Percentiles rank a stretch among this genome's conserved stretches.
These are phyloP conservation scores for Haemorhous mexicanus DNA, from an alignment of 2,113 vertebrate genomes.

Conservation along the genomic window DNA sequence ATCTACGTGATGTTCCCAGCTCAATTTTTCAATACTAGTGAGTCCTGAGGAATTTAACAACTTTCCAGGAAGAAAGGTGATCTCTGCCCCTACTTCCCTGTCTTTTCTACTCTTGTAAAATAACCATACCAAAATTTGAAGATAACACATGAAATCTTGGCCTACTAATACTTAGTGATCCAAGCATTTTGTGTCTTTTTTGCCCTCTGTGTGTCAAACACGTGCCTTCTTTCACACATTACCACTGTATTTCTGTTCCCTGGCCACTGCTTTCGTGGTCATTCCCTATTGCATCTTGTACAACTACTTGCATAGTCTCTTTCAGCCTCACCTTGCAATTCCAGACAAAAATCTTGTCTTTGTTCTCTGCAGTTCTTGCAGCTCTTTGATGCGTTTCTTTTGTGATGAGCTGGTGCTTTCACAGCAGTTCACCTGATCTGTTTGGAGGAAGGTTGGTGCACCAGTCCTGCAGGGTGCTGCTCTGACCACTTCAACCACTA, in stretches of 20 bases:
- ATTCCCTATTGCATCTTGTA: background rate
- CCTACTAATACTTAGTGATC: background rate
- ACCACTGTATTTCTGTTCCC: background rate
- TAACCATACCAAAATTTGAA: background rate
- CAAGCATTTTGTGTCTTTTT: background rate
- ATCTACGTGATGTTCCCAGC: background rate
- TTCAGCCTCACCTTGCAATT: background rate
- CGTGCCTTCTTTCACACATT: background rate
- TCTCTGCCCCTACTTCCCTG: background rate
- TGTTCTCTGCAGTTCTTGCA: background rate
- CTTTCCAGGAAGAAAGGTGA: background rate
- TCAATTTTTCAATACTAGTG: background rate
- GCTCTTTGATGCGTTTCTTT: background rate
- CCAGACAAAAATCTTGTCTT: background rate
- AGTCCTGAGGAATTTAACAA: background rate
- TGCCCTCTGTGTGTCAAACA: accelerated
- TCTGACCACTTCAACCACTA: background rate
- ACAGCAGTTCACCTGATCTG: background rate
- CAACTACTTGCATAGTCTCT: background rate
- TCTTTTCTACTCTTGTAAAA: background rate
- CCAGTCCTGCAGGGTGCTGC: background rate
- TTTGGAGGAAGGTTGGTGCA: background rate
- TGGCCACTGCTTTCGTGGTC: background rate
- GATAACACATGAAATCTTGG: background rate
- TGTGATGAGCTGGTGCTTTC: background rate